Conservation (phyloP, 2,113 vertebrate species). For the Aptenodytes forsteri region DNA sequence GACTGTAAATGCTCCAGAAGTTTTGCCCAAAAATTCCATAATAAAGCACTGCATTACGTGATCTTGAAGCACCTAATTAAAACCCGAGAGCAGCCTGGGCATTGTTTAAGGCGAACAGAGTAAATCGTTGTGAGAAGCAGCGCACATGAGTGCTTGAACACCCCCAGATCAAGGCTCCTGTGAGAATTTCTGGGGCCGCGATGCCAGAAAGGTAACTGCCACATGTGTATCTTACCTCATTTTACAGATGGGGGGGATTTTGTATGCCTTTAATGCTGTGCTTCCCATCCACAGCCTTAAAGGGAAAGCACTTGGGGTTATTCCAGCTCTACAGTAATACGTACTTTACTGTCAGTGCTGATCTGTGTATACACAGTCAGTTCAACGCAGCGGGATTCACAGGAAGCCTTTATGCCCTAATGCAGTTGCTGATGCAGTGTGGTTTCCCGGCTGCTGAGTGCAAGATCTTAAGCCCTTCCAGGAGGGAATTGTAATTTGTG, state of each 20-base stretch:
- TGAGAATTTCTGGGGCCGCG: neutral
- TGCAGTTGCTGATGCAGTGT: neutral
- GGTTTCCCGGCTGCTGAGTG: neutral
- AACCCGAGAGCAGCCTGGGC: neutral
- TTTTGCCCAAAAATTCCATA: neutral
- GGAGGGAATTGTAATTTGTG: neutral
- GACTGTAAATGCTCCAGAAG: neutral
- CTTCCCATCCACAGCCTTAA: neutral
- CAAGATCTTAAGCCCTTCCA: neutral
- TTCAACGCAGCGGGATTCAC: neutral
- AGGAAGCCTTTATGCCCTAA: neutral
- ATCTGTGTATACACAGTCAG: neutral
- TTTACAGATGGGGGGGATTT: neutral
- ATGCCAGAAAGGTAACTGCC: neutral
- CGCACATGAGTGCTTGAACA: fast-evolving
- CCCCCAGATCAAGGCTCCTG: neutral
- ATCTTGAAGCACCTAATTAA: neutral
- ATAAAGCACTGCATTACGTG: neutral
- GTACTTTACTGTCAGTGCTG: neutral
- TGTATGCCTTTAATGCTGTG: neutral
- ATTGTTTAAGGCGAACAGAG: neutral
- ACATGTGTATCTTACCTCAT: neutral
- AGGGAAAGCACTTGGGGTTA: neutral
- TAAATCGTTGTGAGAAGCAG: neutral
- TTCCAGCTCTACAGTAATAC: neutral